Conservation (phyloP, 2,113 vertebrate species). For the Hydropotes inermis region DNA sequence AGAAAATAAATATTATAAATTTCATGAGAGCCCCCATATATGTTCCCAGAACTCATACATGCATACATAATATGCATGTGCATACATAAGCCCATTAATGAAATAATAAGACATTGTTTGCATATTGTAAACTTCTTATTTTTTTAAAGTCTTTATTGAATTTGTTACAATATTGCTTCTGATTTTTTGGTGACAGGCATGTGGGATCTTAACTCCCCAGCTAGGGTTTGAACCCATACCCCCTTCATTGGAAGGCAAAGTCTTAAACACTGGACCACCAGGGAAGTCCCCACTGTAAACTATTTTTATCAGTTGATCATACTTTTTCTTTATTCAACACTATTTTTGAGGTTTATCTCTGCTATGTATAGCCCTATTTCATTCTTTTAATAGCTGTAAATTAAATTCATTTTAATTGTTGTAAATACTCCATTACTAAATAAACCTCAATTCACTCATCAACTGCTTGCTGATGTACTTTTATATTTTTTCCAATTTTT, state of each 20-base stretch:
- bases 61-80: neutral
- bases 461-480: neutral
- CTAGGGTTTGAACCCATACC: neutral
- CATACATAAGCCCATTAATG: neutral
- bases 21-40: neutral
- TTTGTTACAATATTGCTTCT: neutral
- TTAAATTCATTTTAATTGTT: neutral
- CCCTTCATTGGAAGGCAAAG: too few species aligned
- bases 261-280: too few species aligned
- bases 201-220: neutral
- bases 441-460: neutral
- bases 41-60: neutral
- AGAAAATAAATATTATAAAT: neutral
- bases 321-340: neutral
- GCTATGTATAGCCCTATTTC: neutral
- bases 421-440: neutral
- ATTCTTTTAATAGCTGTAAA: neutral
- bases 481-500: neutral
- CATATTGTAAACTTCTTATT: neutral
- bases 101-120: neutral
- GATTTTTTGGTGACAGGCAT: neutral
- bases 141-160: neutral
- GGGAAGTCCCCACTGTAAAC: neutral
- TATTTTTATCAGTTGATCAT: neutral
- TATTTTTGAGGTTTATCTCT: neutral